phyloP scores from a whole-genome alignment of 2,888 invertebrate species.

The Nephrotoma guestfalica region DNA sequence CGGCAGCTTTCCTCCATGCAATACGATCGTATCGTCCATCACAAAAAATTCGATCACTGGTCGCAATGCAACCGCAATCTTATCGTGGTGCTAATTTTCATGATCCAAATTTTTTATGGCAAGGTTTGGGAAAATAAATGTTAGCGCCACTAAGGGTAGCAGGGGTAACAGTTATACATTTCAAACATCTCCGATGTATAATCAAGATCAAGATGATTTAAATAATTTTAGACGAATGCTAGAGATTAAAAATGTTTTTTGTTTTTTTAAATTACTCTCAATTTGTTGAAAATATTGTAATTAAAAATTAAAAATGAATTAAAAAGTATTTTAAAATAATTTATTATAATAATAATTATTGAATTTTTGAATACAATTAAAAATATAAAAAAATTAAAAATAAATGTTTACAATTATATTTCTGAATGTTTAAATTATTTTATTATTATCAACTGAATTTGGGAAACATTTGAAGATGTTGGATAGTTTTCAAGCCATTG shows the following conservation, averaged over 20 bases:
- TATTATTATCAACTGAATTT: neutral
- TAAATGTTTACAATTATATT: neutral
- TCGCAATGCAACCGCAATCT: slow-evolving; percentile 38
- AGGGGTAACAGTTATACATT: neutral
- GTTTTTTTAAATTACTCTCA: neutral
- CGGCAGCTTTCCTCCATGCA: slow-evolving; percentile 31
- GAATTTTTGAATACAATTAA: neutral
- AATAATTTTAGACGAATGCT: slow-evolving; percentile 9
- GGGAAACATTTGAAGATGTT: too few species aligned
- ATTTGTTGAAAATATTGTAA: neutral
- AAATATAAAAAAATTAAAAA: neutral
- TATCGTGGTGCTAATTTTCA: slow-evolving; percentile 46
- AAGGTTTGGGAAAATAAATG: slow-evolving; percentile 38
- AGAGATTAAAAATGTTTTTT: slow-evolving; percentile 2
- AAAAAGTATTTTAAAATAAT: neutral
- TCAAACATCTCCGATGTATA: neutral
- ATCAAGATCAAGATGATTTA: neutral
- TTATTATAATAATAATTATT: neutral
- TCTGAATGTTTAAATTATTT: neutral
- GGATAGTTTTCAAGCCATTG: too few species aligned
- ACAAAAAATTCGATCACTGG: slow-evolving; percentile 39
- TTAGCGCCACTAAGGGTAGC: neutral
- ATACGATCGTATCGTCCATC: slow-evolving; percentile 33
- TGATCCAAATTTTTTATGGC: slow-evolving; percentile 50
- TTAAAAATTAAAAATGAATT: neutral